Evolutionary conservation across 2,113 vertebrate species (phyloP), one percentile per base, ranked within the genome.

Genomic region (Saimiri boliviensis): DNA sequence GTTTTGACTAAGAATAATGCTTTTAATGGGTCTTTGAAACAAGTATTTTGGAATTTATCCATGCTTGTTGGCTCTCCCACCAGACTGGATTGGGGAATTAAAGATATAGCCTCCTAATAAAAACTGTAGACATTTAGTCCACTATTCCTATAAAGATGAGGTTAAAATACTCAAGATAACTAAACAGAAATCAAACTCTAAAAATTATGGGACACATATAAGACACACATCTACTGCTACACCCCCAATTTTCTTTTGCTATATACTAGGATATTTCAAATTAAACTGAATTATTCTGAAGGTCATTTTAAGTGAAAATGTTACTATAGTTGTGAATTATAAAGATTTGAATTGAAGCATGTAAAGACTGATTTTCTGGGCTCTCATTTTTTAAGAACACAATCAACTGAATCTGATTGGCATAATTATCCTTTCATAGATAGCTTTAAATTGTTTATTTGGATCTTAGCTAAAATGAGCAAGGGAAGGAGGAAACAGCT

Each of bases 371-470:
- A 94, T 94, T 95, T 97, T 88, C 87, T 94, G 40, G 58, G 20
- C 45, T 95, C 21, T 94, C 91, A 86, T 81, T 94, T 96, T 97
- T 96, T 73, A 89, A 92, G 71, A 77, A 74, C 23, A 96, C 45
- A 87, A 80, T 95, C 42, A 88, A 90, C 47, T 82, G 87, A 95
- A 86, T 93, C 63, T 93, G 89, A 97, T 87, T 96, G 76, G 70
- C 7, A 54, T 87, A 88, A 95, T 92, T 88, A 87, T 93, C 49
- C 10, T 32, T 91, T 68, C 76, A 76, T 2, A 94, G 49, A 66
- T 32, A 54, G 49, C 47, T 87, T 94, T 77, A 87, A 95, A 84
- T 92, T 81, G 77, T 96, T 91, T 96, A 85, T 96, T 97, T 92
- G 70, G 45, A 92, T 92, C 71, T 49, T 30, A 56, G 56, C 30